Conservation (phyloP, 2,888 invertebrate genomes). For the Nasonovia ribisnigri region DNA sequence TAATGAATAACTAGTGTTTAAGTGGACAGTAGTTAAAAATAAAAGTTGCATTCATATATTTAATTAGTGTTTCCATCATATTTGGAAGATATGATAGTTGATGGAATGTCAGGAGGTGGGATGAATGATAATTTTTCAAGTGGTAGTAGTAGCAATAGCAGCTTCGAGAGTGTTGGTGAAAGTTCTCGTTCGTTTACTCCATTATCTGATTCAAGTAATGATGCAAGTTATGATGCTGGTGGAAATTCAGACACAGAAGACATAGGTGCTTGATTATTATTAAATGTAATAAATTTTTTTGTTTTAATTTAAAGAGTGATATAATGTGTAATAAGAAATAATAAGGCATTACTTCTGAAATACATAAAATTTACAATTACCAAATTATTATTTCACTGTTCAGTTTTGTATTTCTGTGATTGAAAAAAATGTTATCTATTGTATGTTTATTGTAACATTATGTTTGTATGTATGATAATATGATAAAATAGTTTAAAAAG, state of each 20-base stretch:
- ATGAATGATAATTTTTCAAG: conserved; percentile 37
- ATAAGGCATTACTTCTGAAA: conserved; percentile 12
- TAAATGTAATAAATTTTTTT: conserved; percentile 24
- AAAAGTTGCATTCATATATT: not conserved
- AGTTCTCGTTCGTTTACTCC: conserved; percentile 19
- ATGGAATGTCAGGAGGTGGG: not conserved
- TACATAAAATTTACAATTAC: not conserved
- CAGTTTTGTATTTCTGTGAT: not conserved
- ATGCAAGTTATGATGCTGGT: not conserved
- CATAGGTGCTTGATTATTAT: not conserved
- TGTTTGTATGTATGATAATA: not conserved
- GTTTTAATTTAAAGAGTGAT: conserved; percentile 4
- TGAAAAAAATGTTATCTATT: conserved; percentile 16
- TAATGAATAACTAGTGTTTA: not conserved
- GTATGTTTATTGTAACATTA: conserved; percentile 1
- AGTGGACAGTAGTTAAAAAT: not conserved
- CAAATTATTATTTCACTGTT: not conserved
- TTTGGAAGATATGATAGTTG: conserved; percentile 30
- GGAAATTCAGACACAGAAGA: not conserved
- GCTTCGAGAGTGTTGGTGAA: not conserved
- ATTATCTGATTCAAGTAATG: conserved; percentile 19
- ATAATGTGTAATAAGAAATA: conserved; percentile 29
- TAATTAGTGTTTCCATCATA: conserved; percentile 44
- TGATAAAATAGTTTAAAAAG: not conserved
- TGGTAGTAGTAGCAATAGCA: not conserved